Conservation (phyloP, 2,888 invertebrate species). For the Apodemia duryi region DNA sequence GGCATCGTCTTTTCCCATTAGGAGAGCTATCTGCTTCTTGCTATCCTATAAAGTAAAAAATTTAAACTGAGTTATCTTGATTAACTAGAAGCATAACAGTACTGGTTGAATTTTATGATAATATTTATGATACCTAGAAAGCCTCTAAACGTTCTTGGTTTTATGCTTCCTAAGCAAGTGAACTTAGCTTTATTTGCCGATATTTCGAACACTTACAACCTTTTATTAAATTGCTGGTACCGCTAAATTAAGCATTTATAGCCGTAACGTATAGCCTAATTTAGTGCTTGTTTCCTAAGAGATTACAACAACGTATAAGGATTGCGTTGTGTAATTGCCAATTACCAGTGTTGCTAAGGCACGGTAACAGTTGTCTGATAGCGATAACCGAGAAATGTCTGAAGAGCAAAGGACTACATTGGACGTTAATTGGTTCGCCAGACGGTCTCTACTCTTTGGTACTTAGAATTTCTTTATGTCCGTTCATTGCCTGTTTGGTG, state of each 20-base stretch:
- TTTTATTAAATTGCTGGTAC: not conserved
- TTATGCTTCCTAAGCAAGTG: no score
- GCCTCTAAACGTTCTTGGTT: not conserved
- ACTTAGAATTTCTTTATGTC: constrained; percentile 36
- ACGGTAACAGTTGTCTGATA: constrained; percentile 45
- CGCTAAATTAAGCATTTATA: not conserved
- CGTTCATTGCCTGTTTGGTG: constrained; percentile 17
- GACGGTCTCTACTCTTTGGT: constrained; percentile 48
- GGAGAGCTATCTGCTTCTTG: no score
- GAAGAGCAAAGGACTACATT: constrained; percentile 59
- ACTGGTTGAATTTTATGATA: no score
- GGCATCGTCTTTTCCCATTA: no score
- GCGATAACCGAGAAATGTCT: constrained; percentile 52
- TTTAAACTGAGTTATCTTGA: no score
- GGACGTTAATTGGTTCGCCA: constrained; percentile 63
- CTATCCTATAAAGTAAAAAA: no score
- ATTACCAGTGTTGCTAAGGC: constrained; percentile 56
- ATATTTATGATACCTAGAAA: no score
- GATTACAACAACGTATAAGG: constrained; percentile 34
- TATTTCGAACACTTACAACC: not conserved
- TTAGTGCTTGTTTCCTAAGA: constrained; percentile 30
- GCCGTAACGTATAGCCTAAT: constrained; percentile 1
- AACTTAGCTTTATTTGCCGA: no score
- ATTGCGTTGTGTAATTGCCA: constrained; percentile 52
- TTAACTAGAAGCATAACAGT: no score